Conservation (phyloP, 2,888 invertebrate genomes). For the Tiphia femorata region DNA sequence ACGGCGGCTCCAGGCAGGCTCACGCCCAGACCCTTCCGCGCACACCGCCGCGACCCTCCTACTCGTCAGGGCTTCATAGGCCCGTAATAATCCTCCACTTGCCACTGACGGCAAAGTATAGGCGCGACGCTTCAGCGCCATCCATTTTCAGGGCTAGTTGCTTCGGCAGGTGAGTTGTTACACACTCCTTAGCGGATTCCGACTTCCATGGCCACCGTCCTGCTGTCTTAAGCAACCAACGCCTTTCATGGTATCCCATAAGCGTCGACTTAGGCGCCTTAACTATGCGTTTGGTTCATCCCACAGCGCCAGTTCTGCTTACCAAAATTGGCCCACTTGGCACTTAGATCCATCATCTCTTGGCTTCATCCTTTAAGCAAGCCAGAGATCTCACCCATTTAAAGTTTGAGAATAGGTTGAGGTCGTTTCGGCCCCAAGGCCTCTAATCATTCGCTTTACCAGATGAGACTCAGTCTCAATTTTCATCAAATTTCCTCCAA, state of each 20-base stretch:
- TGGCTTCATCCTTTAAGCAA: no score
- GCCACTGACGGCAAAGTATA: no score
- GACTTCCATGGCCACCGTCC: conserved; percentile 84
- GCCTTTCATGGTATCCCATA: conserved; percentile 74
- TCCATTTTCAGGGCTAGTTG: conserved; percentile 78
- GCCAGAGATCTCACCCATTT: no score
- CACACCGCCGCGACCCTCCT: conserved; percentile 67
- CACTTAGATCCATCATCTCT: no score
- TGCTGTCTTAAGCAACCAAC: conserved; percentile 75
- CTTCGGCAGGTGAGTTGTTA: conserved; percentile 76
- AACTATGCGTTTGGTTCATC: conserved; percentile 72
- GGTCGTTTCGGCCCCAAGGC: conserved; percentile 68
- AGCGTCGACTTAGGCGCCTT: conserved; percentile 60
- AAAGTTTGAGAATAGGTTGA: no score
- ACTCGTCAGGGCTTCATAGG: conserved; percentile 77
- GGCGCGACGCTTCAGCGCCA: conserved; percentile 74
- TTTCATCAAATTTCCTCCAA: no score
- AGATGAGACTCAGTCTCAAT: background rate
- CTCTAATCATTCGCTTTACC: conserved; percentile 45
- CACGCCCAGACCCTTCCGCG: conserved; percentile 63
- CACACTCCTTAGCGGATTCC: conserved; percentile 72
- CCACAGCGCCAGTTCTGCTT: conserved; percentile 86
- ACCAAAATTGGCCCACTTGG: conserved; percentile 82
- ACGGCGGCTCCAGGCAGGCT: conserved; percentile 66
- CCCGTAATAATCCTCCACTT: no score